Evolutionary conservation across 2,888 invertebrate genomes (phyloP).

Genomic region (Aethes cnicana): DNA sequence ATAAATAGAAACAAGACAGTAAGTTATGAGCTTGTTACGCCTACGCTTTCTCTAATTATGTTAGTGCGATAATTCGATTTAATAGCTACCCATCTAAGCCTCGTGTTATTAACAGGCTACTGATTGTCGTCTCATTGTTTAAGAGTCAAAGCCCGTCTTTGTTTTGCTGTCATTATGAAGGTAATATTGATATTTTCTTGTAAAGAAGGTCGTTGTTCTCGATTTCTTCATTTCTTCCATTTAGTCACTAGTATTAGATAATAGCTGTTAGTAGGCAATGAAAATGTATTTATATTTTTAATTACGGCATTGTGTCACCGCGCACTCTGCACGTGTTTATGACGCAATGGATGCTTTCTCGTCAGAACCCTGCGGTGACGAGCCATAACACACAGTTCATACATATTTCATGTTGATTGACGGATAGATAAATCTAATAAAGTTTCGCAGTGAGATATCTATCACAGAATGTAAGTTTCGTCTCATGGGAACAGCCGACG

Average conservation of each 20-base stretch:
- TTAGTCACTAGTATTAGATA: too few species aligned
- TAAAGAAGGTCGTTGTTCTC: too few species aligned
- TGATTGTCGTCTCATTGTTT: conserved; percentile 6
- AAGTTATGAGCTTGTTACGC: conserved; percentile 19
- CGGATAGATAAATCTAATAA: conserved; percentile 2
- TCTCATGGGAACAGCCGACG: conserved; percentile 31
- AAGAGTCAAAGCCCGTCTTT: background rate
- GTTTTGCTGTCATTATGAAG: conserved; percentile 4
- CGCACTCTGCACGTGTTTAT: background rate
- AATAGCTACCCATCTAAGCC: background rate
- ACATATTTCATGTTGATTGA: too few species aligned
- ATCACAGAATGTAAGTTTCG: too few species aligned
- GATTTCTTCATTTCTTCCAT: too few species aligned
- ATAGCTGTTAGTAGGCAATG: conserved; percentile 2
- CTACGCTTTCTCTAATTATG: conserved; percentile 16
- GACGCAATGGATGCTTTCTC: conserved; percentile 23
- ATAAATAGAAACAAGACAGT: conserved; percentile 20
- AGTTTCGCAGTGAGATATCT: conserved; percentile 16
- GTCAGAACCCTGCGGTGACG: conserved; percentile 14
- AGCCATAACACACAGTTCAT: conserved; percentile 11
- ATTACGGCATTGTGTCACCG: background rate
- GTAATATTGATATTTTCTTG: too few species aligned
- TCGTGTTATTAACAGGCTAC: conserved; percentile 1
- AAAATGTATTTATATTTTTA: conserved; percentile 16
- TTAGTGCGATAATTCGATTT: conserved; percentile 12